Percentiles rank a stretch among this genome's conserved stretches.
Conservation (phyloP, 2,113 vertebrate genomes). For the Odocoileus hemionus region DNA sequence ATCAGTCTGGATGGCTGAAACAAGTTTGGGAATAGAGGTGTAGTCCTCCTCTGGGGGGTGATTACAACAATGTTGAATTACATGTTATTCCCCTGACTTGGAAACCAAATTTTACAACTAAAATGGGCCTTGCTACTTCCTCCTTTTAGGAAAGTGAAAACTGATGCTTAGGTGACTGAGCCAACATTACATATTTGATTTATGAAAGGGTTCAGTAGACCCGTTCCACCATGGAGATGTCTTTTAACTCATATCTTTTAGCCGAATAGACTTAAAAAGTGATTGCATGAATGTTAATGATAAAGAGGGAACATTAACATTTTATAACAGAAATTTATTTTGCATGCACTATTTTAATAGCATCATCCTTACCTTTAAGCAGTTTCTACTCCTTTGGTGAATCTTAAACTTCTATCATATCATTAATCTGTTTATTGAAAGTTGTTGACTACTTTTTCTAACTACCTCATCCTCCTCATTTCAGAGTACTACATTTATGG, state of each 20-base stretch:
- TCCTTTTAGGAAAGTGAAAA: background rate
- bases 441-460: background rate
- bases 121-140: background rate
- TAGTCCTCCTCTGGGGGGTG: background rate
- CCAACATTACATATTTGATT: background rate
- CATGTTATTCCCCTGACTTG: background rate
- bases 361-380: background rate
- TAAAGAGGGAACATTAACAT: background rate
- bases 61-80: background rate
- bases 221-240: background rate
- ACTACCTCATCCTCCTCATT: background rate
- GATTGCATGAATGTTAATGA: background rate
- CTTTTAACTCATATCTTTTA: background rate
- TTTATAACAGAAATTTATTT: background rate
- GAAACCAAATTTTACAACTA: background rate
- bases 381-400: background rate
- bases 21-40: background rate
- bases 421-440: background rate
- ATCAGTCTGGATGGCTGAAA: background rate
- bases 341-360: background rate
- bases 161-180: too few species aligned
- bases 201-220: background rate
- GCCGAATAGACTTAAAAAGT: background rate
- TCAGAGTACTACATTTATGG: background rate
- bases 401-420: background rate